Percentiles rank a stretch among this genome's conserved stretches.
Evolutionary conservation across 2,888 invertebrate species (phyloP).

Genomic region (Pandemis corylana): DNA sequence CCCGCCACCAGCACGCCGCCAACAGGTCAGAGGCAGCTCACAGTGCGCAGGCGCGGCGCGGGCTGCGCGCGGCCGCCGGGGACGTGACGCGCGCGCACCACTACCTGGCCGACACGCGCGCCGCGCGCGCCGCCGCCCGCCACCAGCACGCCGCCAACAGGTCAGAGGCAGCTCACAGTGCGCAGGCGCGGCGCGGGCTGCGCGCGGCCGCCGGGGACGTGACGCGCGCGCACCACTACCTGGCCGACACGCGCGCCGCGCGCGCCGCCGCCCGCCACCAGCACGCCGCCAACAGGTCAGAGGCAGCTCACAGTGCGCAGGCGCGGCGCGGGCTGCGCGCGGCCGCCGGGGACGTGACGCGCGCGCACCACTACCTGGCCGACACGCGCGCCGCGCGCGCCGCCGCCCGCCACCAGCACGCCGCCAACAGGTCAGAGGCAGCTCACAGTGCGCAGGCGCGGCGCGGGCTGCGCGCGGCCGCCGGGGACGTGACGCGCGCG

Average conservation of each 20-base stretch:
- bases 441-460: conserved; percentile 85
- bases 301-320: conserved; percentile 73
- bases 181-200: conserved; percentile 89
- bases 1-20: conserved; percentile 40
- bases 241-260: conserved; percentile 51
- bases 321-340: conserved; percentile 87
- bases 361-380: conserved; percentile 22
- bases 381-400: conserved; percentile 65
- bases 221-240: conserved; percentile 33
- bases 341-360: conserved; percentile 57
- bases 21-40: neutral
- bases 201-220: conserved; percentile 62
- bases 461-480: conserved; percentile 85
- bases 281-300: conserved; percentile 2
- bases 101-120: conserved; percentile 23
- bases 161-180: conserved; percentile 43
- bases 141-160: conserved; percentile 39
- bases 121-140: conserved; percentile 66
- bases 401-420: conserved; percentile 44
- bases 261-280: conserved; percentile 60
- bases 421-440: conserved; percentile 1
- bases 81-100: conserved; percentile 34
- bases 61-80: conserved; percentile 78
- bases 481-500: conserved; percentile 27
- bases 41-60: conserved; percentile 87